phyloP scores from a whole-genome alignment of 2,888 invertebrate species.

The Scaptomyza cyrtandrae region DNA sequence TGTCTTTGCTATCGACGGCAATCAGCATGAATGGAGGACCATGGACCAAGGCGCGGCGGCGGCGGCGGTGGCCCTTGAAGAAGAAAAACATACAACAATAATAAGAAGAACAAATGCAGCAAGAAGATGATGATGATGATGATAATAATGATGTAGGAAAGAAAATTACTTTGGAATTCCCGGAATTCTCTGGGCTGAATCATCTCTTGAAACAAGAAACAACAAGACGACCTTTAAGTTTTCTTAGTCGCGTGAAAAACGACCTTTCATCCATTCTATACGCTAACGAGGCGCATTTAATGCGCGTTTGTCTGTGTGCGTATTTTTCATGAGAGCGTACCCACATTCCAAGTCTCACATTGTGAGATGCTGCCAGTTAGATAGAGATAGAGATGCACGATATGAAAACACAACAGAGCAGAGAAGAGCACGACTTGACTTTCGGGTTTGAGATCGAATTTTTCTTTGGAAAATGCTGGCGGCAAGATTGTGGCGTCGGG shows the following conservation, averaged over 20 bases:
- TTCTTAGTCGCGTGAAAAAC: conserved; percentile 74
- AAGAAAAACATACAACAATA: conserved; percentile 21
- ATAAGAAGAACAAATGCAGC: conserved; percentile 39
- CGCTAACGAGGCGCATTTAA: conserved; percentile 73
- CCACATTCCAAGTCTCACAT: conserved; percentile 69
- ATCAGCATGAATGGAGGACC: conserved; percentile 73
- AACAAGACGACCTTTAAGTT: conserved; percentile 70
- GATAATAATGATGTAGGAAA: conserved; percentile 35
- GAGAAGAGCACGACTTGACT: conserved; percentile 70
- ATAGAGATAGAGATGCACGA: conserved; percentile 53
- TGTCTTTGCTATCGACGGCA: conserved; percentile 63
- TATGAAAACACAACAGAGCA: conserved; percentile 20
- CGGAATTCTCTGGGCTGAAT: conserved; percentile 73
- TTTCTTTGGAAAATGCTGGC: conserved; percentile 54
- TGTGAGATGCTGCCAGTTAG: conserved; percentile 48
- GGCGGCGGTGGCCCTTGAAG: conserved; percentile 56
- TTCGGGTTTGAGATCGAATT: conserved; percentile 70
- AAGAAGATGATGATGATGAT: conserved; percentile 16
- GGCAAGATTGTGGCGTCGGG: conserved; percentile 30
- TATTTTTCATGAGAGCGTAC: conserved; percentile 66
- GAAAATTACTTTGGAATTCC: conserved; percentile 75
- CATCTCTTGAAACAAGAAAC: conserved; percentile 52
- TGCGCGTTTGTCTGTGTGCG: conserved; percentile 29
- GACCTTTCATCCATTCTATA: conserved; percentile 76
- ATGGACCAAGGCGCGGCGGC: conserved; percentile 20